Conservation (phyloP, 2,797 vertebrate genomes). For the Sus cebifrons region DNA sequence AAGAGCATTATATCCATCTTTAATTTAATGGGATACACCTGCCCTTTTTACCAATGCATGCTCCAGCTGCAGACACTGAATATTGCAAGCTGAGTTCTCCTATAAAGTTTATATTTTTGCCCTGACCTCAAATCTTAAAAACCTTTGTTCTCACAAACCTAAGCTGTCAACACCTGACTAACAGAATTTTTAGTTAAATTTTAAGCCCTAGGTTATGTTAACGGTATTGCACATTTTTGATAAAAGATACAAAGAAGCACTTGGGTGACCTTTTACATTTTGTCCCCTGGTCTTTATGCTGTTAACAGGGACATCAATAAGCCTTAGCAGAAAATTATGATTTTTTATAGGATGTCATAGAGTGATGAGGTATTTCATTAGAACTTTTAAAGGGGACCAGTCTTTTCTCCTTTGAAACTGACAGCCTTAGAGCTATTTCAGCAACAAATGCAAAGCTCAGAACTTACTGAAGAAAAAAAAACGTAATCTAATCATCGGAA, state of each 20-base stretch:
- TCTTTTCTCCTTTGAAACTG: background rate
- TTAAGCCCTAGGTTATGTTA: constrained; percentile 20
- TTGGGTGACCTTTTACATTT: background rate
- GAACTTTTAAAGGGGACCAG: background rate
- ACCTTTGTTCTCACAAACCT: background rate
- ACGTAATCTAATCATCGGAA: background rate
- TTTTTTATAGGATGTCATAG: background rate
- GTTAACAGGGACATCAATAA: background rate
- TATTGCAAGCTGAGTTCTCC: background rate
- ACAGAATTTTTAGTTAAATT: constrained; percentile 52
- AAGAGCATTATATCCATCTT: background rate
- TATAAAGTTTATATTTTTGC: constrained; percentile 25
- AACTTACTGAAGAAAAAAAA: background rate
- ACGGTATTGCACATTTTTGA: background rate
- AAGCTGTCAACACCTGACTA: background rate
- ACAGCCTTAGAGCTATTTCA: background rate
- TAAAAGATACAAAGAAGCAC: background rate
- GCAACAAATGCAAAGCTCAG: background rate
- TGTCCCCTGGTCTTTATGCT: background rate
- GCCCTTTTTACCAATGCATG: constrained; percentile 17
- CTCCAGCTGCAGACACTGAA: background rate
- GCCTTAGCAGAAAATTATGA: background rate
- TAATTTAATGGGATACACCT: background rate
- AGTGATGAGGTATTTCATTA: background rate
- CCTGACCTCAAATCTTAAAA: background rate